These are phyloP conservation scores for Bombus turneri DNA, from an alignment of 1,140 invertebrate genomes.

Conservation along the genomic window DNA sequence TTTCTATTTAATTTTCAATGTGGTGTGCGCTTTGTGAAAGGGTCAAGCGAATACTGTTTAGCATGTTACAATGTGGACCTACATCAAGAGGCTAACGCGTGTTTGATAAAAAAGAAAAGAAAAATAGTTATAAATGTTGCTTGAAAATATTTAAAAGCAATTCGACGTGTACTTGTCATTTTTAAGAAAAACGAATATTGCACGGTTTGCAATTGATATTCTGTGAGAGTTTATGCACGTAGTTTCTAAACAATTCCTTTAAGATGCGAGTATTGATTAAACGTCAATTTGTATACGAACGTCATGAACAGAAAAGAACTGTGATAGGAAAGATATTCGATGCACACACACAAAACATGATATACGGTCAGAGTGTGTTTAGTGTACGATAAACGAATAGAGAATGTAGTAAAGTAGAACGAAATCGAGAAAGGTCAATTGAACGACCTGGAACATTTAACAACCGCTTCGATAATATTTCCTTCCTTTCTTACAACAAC, in stretches of 20 bases:
- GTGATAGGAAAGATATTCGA: neutral
- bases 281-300: neutral
- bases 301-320: slow-evolving; percentile 7
- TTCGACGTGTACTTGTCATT: too few species aligned
- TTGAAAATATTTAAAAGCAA: neutral
- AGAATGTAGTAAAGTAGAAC: neutral
- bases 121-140: neutral
- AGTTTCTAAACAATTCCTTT: neutral
- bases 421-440: neutral
- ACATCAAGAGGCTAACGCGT: neutral
- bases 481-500: neutral
- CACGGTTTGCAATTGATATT: neutral
- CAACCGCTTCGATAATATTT: neutral
- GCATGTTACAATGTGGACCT: neutral
- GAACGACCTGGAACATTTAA: neutral
- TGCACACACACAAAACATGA: neutral
- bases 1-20: neutral
- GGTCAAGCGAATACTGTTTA: neutral
- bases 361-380: neutral
- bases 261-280: neutral
- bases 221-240: neutral
- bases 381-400: neutral
- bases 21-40: neutral
- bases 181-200: neutral
- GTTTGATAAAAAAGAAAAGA: neutral